Base-by-base conservation (phyloP, 64 coral and sea anemone genomes). In the Porites australiensis region DNA sequence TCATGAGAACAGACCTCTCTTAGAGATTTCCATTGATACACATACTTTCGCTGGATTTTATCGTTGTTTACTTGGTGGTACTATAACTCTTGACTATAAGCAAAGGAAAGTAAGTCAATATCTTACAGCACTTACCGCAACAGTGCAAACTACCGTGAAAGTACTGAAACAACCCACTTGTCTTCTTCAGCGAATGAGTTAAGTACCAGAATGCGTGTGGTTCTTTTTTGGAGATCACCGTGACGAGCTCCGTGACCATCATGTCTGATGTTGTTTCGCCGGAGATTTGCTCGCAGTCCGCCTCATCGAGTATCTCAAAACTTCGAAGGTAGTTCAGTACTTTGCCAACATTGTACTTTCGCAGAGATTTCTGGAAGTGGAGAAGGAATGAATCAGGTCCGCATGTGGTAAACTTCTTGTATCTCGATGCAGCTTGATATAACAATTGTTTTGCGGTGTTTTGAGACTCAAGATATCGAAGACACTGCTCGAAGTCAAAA, bases 181-280 rank as follows among this genome's bases (percentile, higher is more conserved):
- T 14, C 69, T 14, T 14, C 69, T 14, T 51, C 12, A 87, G 21
- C 68, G 83, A 16, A 21, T 87, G 83, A 8, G 68, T 18, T 50
- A 87, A 53, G 64, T 69, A 87, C 67, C 66, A 87, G 23, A 70
- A 71, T 8, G 62, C 50, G 51, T 87, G 83, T 2, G 83, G 83
- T 20, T 50, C 65, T 51, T 71, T 87, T 2, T 43, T 68, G 37
- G 65, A 70, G 13, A 87, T 13, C 10, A 50, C 13, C 49, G 65
- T 53, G 23, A 87, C 83, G 0, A 87, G 22, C 68, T 71, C 68
- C 5, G 83, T 63, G 13, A 87, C 69, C 8, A 72, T 71, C 13
- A 70, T 14, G 21, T 87, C 66, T 11, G 62, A 19, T 19, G 64
- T 87, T 4, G 20, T 71, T 68, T 71, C 7, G 22, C 68, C 72